phyloP scores from a whole-genome alignment of 2,113 vertebrate genomes.

The Apeltes quadracus region DNA sequence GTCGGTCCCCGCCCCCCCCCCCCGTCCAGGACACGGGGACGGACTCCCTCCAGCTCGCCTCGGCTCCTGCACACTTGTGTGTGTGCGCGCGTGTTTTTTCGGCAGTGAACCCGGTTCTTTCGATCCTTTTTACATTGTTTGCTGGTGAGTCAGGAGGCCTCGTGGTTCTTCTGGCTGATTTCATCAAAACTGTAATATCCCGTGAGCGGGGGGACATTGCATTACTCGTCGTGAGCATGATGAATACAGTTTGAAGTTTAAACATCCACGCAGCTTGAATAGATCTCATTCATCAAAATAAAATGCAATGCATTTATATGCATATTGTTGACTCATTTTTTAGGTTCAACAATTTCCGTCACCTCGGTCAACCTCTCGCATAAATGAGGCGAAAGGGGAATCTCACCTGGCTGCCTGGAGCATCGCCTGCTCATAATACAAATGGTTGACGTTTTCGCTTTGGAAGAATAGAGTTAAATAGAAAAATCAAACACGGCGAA shows the following conservation, averaged over 20 bases:
- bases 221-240: neutral
- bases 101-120: constrained; percentile 1
- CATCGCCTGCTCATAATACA: constrained; percentile 24
- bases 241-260: neutral
- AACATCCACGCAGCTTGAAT: neutral
- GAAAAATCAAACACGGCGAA: neutral
- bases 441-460: constrained; percentile 30
- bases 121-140: neutral
- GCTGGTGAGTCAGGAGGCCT: neutral
- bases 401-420: constrained; percentile 35
- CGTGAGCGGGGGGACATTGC: neutral
- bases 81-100: neutral
- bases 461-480: constrained; percentile 29
- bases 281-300: neutral
- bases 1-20: constrained; percentile 50
- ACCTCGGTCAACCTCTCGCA: neutral
- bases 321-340: neutral
- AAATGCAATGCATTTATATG: neutral
- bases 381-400: constrained; percentile 25
- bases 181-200: constrained; percentile 8
- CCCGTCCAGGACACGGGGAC: constrained; percentile 23
- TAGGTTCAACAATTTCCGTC: neutral
- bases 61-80: neutral
- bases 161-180: constrained; percentile 1
- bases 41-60: constrained; percentile 15